Evolutionary conservation across 2,113 vertebrate species (phyloP).

Genomic region (Onychostoma macrolepis): DNA sequence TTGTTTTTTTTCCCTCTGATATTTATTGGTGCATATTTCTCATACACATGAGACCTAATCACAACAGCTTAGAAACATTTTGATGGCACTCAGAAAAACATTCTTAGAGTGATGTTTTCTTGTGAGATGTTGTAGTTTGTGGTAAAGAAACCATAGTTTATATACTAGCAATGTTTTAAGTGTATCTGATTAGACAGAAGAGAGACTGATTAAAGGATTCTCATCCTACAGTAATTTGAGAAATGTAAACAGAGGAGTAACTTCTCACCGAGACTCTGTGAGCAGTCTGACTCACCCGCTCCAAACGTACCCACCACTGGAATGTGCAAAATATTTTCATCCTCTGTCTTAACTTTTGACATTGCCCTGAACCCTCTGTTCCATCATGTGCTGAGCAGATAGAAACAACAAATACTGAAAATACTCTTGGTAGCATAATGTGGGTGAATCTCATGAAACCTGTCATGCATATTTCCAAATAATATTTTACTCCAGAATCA

Average conservation of each 20-base stretch:
- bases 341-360: conserved; percentile 44
- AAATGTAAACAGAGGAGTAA: conserved; percentile 60
- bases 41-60: neutral
- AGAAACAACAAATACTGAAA: neutral
- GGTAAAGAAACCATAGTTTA: neutral
- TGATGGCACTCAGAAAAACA: neutral
- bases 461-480: neutral
- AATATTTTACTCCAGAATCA: neutral
- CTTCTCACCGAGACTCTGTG: conserved; percentile 52
- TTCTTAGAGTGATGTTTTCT: neutral
- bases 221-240: conserved; percentile 54
- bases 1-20: no score
- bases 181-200: neutral
- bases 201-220: conserved; percentile 46
- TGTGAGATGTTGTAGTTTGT: neutral
- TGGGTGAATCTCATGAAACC: neutral
- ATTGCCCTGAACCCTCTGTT: conserved; percentile 49
- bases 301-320: conserved; percentile 44
- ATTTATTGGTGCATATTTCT: neutral
- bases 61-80: neutral
- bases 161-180: neutral
- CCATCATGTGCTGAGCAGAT: neutral
- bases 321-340: conserved; percentile 61
- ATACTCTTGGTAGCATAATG: neutral
- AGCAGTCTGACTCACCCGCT: conserved; percentile 15